A percentile compares a stretch with the other conserved stretches of the same genome.
Evolutionary conservation across 2,888 invertebrate genomes (phyloP).

Genomic region (Lutraria lutraria): DNA sequence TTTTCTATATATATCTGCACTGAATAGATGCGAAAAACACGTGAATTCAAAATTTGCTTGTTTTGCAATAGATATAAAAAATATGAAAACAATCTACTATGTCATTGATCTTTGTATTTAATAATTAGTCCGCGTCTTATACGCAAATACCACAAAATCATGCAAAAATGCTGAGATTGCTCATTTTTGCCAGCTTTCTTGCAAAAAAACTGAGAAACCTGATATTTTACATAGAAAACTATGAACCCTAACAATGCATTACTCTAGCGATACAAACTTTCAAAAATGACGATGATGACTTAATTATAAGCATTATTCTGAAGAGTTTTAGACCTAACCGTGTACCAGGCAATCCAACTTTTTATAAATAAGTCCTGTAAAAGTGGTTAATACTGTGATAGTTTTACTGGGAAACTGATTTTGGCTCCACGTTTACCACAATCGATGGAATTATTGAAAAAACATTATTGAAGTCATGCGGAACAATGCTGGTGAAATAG

Average conservation of each 20-base stretch:
- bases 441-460: conserved; percentile 55
- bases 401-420: conserved; percentile 41
- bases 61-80: no score
- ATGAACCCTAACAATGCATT: neutral
- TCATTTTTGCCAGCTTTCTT: neutral
- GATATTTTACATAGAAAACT: neutral
- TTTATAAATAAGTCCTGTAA: conserved; percentile 48
- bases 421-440: conserved; percentile 35
- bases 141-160: neutral
- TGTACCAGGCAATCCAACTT: neutral
- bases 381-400: conserved; percentile 51
- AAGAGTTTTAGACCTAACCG: neutral
- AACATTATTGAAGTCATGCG: conserved; percentile 55
- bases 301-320: conserved; percentile 3
- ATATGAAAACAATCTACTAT: no score
- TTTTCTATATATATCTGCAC: no score
- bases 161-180: neutral
- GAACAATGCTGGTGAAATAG: conserved; percentile 48
- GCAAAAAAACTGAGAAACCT: neutral
- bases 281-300: neutral
- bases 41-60: no score
- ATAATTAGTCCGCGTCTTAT: no score
- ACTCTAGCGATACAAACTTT: neutral
- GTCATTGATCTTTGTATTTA: no score
- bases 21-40: no score